These are phyloP conservation scores for Myiopsitta monachus DNA, from an alignment of 2,113 vertebrate species.

Conservation along the genomic window DNA sequence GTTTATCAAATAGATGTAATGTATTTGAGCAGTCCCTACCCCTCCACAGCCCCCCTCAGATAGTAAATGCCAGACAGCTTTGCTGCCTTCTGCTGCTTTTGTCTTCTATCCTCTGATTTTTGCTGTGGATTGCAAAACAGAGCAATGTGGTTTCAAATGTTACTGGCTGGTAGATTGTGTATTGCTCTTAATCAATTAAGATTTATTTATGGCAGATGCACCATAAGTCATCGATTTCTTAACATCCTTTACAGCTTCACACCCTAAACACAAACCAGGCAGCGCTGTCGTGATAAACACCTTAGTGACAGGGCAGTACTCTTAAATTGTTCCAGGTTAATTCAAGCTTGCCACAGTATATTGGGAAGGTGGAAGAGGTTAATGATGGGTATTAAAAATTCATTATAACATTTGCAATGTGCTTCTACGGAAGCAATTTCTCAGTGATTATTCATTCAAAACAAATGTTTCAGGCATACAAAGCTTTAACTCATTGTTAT, in stretches of 20 bases:
- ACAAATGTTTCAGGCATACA: background rate
- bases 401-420: background rate
- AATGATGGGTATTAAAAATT: background rate
- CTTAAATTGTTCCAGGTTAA: background rate
- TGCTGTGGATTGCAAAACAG: background rate
- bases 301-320: background rate
- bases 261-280: background rate
- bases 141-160: background rate
- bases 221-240: background rate
- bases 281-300: background rate
- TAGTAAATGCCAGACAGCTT: background rate
- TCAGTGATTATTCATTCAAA: background rate
- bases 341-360: background rate
- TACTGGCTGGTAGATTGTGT: background rate
- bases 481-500: background rate
- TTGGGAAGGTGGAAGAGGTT: background rate
- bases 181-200: background rate
- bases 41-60: background rate
- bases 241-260: background rate
- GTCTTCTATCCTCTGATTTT: background rate
- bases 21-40: background rate
- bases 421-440: background rate
- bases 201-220: background rate
- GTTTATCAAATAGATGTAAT: background rate
- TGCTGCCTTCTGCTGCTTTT: background rate